phyloP scores from a whole-genome alignment of 2,888 invertebrate species.

The Nomada lathburiana region DNA sequence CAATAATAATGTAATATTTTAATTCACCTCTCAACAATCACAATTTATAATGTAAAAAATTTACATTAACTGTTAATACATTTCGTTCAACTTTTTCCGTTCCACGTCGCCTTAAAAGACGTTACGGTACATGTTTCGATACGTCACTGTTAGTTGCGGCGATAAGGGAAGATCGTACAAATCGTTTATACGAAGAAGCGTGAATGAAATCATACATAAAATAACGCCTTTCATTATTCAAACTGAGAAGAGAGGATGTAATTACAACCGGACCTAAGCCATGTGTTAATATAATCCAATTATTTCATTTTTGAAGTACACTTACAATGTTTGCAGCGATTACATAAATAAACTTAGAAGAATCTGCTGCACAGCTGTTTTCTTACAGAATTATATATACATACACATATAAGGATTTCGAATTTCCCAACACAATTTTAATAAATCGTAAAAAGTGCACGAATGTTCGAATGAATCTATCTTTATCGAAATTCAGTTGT shows the following conservation, averaged over 20 bases:
- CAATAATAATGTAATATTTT: neutral
- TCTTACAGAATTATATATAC: too few relatives aligned
- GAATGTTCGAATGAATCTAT: neutral
- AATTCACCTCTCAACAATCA: neutral
- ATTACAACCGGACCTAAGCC: neutral
- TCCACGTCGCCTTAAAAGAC: neutral
- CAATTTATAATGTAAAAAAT: neutral
- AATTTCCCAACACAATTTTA: neutral
- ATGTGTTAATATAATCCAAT: neutral
- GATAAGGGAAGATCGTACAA: slow-evolving; percentile 54
- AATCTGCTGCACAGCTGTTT: too few relatives aligned
- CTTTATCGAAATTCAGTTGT: slow-evolving; percentile 4
- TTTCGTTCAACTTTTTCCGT: neutral
- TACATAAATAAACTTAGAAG: too few relatives aligned
- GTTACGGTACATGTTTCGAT: slow-evolving; percentile 16
- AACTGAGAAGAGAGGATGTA: neutral
- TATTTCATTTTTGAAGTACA: too few relatives aligned
- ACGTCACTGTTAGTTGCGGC: slow-evolving; percentile 37
- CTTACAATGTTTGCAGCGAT: neutral
- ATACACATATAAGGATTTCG: too few relatives aligned
- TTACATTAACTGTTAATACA: neutral
- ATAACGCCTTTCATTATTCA: slow-evolving; percentile 38
- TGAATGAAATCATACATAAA: slow-evolving; percentile 57
- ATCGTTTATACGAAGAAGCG: slow-evolving; percentile 34
- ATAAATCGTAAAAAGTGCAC: neutral